A percentile compares a stretch with the other conserved stretches of the same genome.
These are phyloP conservation scores for Crotophaga sulcirostris DNA, from an alignment of 2,113 vertebrate genomes.

Conservation along the genomic window DNA sequence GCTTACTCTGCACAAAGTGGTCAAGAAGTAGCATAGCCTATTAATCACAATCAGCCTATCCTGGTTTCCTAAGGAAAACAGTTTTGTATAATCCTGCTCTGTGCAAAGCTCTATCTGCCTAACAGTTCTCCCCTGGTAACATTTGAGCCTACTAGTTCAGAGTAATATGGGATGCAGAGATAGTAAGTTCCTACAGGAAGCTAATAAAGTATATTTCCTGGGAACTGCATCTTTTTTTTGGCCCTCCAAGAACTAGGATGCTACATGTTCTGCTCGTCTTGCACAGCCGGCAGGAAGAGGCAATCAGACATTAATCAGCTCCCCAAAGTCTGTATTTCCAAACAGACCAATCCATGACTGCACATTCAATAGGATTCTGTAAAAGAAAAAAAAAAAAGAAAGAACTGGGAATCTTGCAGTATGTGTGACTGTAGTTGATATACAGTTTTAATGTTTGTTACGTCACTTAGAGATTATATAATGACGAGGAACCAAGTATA, in stretches of 20 bases:
- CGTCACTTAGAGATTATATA: background rate
- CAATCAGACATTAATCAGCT: background rate
- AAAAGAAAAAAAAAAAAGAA: background rate
- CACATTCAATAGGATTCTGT: background rate
- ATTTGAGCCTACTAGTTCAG: background rate
- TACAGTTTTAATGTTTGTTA: background rate
- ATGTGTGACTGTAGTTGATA: background rate
- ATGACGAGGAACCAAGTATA: background rate
- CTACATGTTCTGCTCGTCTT: background rate
- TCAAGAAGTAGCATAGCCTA: background rate
- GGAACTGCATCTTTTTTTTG: background rate
- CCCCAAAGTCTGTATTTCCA: background rate
- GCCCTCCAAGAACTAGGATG: background rate
- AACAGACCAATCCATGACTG: background rate
- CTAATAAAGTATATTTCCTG: background rate
- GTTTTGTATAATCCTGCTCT: background rate
- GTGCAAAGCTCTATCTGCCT: background rate
- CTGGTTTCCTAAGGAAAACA: background rate
- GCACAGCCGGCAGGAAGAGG: background rate
- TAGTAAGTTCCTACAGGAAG: background rate
- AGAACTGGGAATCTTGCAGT: background rate
- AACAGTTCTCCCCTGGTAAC: background rate
- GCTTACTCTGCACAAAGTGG: background rate
- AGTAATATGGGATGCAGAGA: background rate
- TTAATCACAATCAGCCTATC: background rate